Percentiles rank a stretch among this genome's conserved stretches.
Evolutionary conservation across 2,888 invertebrate genomes (phyloP).

Genomic region (Acronicta aceris): DNA sequence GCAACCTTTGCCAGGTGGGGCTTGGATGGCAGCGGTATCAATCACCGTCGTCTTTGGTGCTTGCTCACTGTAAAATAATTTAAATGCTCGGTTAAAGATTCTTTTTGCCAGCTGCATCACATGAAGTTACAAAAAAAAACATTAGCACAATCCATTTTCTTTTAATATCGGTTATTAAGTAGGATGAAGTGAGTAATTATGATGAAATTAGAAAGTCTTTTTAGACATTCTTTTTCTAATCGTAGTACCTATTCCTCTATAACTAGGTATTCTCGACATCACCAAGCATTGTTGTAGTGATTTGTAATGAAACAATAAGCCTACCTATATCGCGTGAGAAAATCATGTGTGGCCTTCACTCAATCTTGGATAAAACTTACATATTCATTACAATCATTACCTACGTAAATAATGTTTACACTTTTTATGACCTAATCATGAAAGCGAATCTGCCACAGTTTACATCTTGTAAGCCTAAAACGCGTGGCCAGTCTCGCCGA

Average conservation of each 20-base stretch:
- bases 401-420: background rate
- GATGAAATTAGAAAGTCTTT: no score
- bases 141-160: constrained; percentile 19
- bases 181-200: background rate
- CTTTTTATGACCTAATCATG: constrained; percentile 30
- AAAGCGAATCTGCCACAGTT: constrained; percentile 54
- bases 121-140: background rate
- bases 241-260: no score
- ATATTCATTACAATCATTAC: no score
- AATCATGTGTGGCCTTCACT: no score
- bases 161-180: background rate
- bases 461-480: constrained; percentile 76
- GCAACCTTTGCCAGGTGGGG: constrained; percentile 95
- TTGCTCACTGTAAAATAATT: constrained; percentile 89
- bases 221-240: no score
- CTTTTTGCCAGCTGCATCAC: background rate
- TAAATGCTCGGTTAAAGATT: background rate
- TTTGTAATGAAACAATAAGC: no score
- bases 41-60: constrained; percentile 94
- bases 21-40: constrained; percentile 94
- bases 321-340: no score
- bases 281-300: no score
- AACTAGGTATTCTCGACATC: no score
- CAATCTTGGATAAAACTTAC: no score
- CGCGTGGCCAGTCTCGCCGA: constrained; percentile 74